phyloP scores from a whole-genome alignment of 2,113 vertebrate species.

The Labeo catla region DNA sequence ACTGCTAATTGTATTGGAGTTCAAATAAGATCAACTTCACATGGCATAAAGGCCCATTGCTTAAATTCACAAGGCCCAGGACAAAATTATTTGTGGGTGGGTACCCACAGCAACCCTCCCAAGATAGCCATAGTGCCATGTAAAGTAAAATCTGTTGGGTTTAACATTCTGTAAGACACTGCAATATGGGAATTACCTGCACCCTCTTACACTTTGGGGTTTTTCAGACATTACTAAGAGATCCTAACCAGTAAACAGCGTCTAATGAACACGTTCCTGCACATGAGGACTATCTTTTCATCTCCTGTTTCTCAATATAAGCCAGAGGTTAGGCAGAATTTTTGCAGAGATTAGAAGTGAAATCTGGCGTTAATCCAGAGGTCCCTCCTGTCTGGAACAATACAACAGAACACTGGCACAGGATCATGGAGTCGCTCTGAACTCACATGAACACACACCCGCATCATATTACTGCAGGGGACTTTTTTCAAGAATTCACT shows the following conservation, averaged over 20 bases:
- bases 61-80: background rate
- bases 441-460: slow-evolving; percentile 48
- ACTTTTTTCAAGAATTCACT: background rate
- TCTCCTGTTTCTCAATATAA: slow-evolving; percentile 22
- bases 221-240: background rate
- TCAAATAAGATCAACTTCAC: background rate
- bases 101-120: background rate
- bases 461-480: slow-evolving; percentile 3
- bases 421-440: slow-evolving; percentile 39
- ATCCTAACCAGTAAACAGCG: background rate
- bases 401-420: slow-evolving; percentile 59
- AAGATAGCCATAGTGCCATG: background rate
- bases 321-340: slow-evolving; percentile 28
- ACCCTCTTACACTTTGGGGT: background rate
- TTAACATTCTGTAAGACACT: background rate
- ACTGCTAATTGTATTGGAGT: slow-evolving; percentile 5
- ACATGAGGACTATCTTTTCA: slow-evolving; percentile 13
- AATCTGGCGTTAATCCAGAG: slow-evolving; percentile 61
- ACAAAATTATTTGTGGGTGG: background rate
- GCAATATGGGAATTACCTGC: slow-evolving; percentile 3
- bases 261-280: slow-evolving; percentile 23
- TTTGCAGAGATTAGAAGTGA: slow-evolving; percentile 46
- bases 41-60: background rate
- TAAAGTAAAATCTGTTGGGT: background rate
- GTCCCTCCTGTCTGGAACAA: slow-evolving; percentile 65